These are phyloP conservation scores for Montipora capricornis DNA, from an alignment of 64 coral and sea anemone species.

Conservation along the genomic window DNA sequence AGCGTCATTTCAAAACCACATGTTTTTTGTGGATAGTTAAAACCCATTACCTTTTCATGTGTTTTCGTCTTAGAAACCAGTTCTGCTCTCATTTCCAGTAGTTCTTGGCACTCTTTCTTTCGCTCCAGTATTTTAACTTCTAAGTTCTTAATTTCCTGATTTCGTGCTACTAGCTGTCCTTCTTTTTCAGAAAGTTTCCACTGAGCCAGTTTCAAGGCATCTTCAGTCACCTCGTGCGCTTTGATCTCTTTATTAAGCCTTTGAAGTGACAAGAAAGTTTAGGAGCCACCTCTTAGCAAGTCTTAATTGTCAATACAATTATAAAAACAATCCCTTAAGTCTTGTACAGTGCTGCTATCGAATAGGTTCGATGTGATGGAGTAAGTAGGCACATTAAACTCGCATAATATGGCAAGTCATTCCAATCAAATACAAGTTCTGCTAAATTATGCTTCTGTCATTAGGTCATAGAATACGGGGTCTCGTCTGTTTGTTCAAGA, in stretches of 20 bases:
- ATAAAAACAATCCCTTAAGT: too few relatives aligned
- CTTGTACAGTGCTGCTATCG: too few relatives aligned
- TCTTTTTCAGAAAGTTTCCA: slow-evolving; percentile 73
- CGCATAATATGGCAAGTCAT: too few relatives aligned
- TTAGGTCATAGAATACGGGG: too few relatives aligned
- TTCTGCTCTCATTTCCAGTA: slow-evolving; percentile 69
- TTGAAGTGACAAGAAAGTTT: background rate
- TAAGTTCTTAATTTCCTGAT: slow-evolving; percentile 74
- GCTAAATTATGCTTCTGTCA: too few relatives aligned
- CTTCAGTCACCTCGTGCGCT: slow-evolving; percentile 65
- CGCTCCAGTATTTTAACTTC: slow-evolving; percentile 67
- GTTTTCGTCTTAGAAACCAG: slow-evolving; percentile 83
- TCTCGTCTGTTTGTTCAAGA: too few relatives aligned
- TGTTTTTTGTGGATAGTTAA: background rate
- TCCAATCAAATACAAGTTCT: too few relatives aligned
- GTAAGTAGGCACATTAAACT: too few relatives aligned
- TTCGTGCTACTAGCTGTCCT: slow-evolving; percentile 67
- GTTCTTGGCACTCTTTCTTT: slow-evolving; percentile 68
- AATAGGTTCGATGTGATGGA: too few relatives aligned
- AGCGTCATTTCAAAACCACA: background rate
- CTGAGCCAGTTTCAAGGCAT: slow-evolving; percentile 43
- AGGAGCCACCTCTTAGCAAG: too few relatives aligned
- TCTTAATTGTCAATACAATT: too few relatives aligned
- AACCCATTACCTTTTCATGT: slow-evolving; percentile 80
- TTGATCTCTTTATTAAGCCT: slow-evolving; percentile 74